Base-by-base conservation (phyloP, 2,113 vertebrate genomes). In the Phyllopteryx taeniolatus region DNA sequence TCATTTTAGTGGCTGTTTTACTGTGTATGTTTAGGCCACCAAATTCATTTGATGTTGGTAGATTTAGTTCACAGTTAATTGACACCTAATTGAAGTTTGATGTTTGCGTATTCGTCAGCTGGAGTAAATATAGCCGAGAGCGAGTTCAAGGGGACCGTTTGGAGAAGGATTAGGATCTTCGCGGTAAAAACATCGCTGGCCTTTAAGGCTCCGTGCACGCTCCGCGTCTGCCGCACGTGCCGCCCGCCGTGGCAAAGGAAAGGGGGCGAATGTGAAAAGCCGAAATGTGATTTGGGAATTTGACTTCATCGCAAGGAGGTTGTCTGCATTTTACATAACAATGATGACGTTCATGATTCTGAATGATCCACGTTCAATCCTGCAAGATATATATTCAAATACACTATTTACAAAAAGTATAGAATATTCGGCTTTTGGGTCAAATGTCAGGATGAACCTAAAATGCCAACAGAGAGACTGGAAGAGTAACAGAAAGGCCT, bases 161-260 rank as follows among this genome's bases (percentile, higher is more conserved):
- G 13, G 70, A 70, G 33, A 62, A 74, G 33, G 68, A 77, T 79
- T 70, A 67, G 7, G n/a, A 49, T 73, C 69, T 63, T 59, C n/a
- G 43, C 33, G 20, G 67, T 49, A 61, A 76, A 53, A 53, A 53
- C 15, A 53, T 19, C 13, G 15, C 51, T 19, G 15, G 19, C 51
- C 51, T 53, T 53, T 53, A 53, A 53, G 17, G 19, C 51, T 53
- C 19, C 6, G 13, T 53, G 15, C 27, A 27, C 27, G 27, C 27
- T 27, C 27, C 27, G 27, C 27, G 27, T 27, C 27, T 27, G 27
- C 27, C 27, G 27, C 27, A 27, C 27, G 27, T 27, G 27, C 27
- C 27, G 27, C 27, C 27, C 27, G 27, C 27, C 27, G 27, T 27
- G 27, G 1, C 27, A n/a, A n/a, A n/a, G 19, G 51, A 20, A 53